Evolutionary conservation across 2,888 invertebrate species (phyloP), one percentile per base, ranked within the genome.

Genomic region (Dynastes hyllus): DNA sequence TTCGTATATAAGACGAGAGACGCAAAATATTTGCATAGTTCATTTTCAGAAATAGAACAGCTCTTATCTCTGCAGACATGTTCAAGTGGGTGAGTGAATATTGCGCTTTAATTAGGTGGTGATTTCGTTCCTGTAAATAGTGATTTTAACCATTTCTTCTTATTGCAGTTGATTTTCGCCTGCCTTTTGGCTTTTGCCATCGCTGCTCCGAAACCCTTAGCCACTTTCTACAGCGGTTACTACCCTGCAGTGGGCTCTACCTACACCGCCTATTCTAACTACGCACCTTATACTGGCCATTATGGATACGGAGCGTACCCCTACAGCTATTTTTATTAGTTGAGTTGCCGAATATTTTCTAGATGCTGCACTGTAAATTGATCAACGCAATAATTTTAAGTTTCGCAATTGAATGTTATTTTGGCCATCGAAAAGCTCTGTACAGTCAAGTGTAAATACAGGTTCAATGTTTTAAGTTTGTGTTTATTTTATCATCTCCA

Each of bases 161-260:
- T 55, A 11, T 75, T 61, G 16, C 40, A 75, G 75, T 40, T 75
- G 51, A 32, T 75, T n/a, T 75, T 75, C 40, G 75, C 75, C 61
- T 58, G 58, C 40, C 58, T 75, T 37, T 75, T 75, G 75, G 75
- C 75, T 40, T 75, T 75, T 8, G 61, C 75, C 16, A 16, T 75
- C 13, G 75, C 75, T 13, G 61, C 58, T 16, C 61, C 75, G 6
- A 61, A 70, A 70, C 70, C 69, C 2, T 45, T 45, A 8, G 16
- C 27, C 16, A 40, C 63, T 1, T 29, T 67, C 8, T 67, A 67
- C 9, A 29, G 45, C 40, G 66, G 66, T 22, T 58, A 37, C 16
- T 37, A 22, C 6, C 75, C 75, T n/a, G 73, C 45, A n/a, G 61
- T 53, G 5, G 45, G 45, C 51, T 55, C 75, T 2, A 58, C 58